phyloP scores from a whole-genome alignment of 92 coral and sea anemone species.

The Phymanthus crucifer region DNA sequence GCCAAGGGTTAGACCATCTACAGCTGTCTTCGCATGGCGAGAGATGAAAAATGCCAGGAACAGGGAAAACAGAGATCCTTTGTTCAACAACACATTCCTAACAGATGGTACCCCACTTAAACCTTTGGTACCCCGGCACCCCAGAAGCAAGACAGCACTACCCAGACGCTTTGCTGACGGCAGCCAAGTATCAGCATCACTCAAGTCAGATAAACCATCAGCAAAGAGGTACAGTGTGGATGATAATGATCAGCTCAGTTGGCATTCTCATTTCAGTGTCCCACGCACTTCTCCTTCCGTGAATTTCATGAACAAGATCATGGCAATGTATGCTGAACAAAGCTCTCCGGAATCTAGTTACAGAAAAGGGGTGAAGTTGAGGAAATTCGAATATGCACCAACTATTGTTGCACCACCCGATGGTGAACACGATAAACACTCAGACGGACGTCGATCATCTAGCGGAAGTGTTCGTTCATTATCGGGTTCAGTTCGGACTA shows the following conservation, averaged over 20 bases:
- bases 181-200: not conserved
- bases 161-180: not conserved
- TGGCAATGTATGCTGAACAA: constrained; percentile 80
- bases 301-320: constrained; percentile 57
- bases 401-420: constrained; percentile 35
- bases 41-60: not conserved
- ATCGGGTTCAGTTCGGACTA: constrained; percentile 43
- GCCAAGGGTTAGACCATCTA: not conserved
- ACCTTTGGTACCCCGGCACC: constrained; percentile 1
- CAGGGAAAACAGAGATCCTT: constrained; percentile 1
- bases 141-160: constrained; percentile 20
- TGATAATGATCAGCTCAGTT: constrained; percentile 37
- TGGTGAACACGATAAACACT: constrained; percentile 47
- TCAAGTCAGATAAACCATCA: not conserved
- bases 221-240: not conserved
- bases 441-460: constrained; percentile 69
- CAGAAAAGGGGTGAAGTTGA: constrained; percentile 53
- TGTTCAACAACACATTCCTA: not conserved
- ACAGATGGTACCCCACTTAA: constrained; percentile 7
- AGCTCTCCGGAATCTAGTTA: constrained; percentile 73
- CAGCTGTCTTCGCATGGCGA: not conserved
- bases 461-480: constrained; percentile 59
- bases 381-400: constrained; percentile 32
- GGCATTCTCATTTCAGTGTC: constrained; percentile 78
- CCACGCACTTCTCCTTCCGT: constrained; percentile 62